A percentile compares a stretch with the other conserved stretches of the same genome.
Evolutionary conservation across 2,888 invertebrate genomes (phyloP).

Genomic region (Graphium colonna): DNA sequence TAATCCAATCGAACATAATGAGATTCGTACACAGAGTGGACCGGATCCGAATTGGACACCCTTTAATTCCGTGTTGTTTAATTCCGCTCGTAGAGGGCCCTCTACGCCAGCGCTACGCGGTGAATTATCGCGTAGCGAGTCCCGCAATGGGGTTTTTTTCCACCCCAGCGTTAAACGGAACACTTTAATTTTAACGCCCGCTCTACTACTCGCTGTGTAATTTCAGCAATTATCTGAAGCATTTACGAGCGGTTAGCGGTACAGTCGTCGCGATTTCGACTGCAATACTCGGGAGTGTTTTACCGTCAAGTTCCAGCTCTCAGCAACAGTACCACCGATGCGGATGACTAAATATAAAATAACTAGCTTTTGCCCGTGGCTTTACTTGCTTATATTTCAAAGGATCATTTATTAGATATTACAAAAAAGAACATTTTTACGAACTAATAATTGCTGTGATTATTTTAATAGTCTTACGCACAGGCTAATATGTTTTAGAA

Average conservation of each 20-base stretch:
- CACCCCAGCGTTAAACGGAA: slow-evolving; percentile 11
- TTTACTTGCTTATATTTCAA: no score
- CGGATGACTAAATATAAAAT: not conserved
- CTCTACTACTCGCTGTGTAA: slow-evolving; percentile 15
- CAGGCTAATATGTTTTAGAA: no score
- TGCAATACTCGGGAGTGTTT: not conserved
- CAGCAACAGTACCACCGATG: not conserved
- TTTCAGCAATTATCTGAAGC: slow-evolving; percentile 16
- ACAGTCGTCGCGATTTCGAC: not conserved
- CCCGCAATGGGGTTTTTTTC: slow-evolving; percentile 2
- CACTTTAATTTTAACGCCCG: slow-evolving; percentile 21
- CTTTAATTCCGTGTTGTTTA: slow-evolving; percentile 59
- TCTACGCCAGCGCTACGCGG: slow-evolving; percentile 27
- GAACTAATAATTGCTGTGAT: no score
- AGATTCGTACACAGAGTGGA: slow-evolving; percentile 63
- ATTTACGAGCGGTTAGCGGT: not conserved
- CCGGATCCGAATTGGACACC: slow-evolving; percentile 31
- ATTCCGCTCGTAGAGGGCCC: slow-evolving; percentile 29
- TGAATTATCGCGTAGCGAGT: slow-evolving; percentile 28
- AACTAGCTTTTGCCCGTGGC: no score
- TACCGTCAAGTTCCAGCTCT: not conserved
- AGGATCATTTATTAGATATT: no score
- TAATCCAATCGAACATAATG: slow-evolving; percentile 68
- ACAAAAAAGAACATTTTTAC: no score
- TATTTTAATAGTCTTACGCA: no score